phyloP scores from a whole-genome alignment of 2,113 vertebrate genomes.

The Chamaea fasciata region DNA sequence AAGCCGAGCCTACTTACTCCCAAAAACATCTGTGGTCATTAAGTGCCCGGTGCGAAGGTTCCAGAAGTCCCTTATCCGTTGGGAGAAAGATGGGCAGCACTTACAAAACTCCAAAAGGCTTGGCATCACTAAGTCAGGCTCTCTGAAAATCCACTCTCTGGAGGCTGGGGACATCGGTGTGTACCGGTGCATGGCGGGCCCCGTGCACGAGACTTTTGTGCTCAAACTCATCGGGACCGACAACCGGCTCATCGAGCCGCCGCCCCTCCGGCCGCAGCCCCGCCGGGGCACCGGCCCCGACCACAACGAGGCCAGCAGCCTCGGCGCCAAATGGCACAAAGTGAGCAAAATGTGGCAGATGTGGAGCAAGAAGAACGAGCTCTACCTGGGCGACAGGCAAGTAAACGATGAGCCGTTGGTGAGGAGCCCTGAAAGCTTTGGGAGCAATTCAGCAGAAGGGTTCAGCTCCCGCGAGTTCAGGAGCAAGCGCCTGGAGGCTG shows the following conservation, averaged over 20 bases:
- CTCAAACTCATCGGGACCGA: conserved; percentile 85
- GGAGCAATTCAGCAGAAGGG: conserved; percentile 48
- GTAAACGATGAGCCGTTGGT: conserved; percentile 43
- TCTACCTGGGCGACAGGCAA: conserved; percentile 66
- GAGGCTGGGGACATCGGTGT: conserved; percentile 74
- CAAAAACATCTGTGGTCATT: conserved; percentile 86
- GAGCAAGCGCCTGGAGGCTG: conserved; percentile 63
- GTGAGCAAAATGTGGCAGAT: conserved; percentile 72
- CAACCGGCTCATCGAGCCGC: conserved; percentile 74
- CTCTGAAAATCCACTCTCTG: conserved; percentile 82
- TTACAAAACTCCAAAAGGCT: conserved; percentile 77
- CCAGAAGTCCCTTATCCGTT: conserved; percentile 82
- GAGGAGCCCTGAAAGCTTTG: conserved; percentile 36
- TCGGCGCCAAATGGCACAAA: conserved; percentile 76
- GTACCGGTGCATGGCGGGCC: conserved; percentile 82
- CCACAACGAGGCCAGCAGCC: conserved; percentile 53
- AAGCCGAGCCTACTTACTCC: conserved; percentile 85
- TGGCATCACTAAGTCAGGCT: conserved; percentile 82
- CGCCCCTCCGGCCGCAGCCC: background rate
- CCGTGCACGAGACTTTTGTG: conserved; percentile 73
- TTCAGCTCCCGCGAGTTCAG: conserved; percentile 37
- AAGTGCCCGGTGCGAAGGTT: conserved; percentile 85
- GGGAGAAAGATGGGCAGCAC: conserved; percentile 82
- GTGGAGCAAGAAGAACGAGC: conserved; percentile 75
- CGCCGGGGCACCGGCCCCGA: background rate